phyloP scores from a whole-genome alignment of 1,140 invertebrate species.

The Hycleus phaleratus region DNA sequence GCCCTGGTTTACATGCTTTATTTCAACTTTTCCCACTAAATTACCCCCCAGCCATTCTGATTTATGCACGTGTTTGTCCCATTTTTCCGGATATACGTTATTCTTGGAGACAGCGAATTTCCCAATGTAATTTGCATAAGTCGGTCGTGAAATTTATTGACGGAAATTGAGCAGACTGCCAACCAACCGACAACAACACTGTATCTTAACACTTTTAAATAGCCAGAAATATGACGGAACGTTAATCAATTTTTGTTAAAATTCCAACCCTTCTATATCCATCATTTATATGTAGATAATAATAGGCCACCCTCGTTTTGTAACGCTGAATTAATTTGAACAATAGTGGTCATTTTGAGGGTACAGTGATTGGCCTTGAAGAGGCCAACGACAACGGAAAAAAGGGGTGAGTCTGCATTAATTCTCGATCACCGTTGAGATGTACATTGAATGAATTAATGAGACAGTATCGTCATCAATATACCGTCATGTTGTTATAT shows the following conservation, averaged over 20 bases:
- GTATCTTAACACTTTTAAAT: no score
- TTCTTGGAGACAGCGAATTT: slow-evolving; percentile 3
- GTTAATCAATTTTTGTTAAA: no score
- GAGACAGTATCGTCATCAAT: no score
- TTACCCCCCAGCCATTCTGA: slow-evolving; percentile 11
- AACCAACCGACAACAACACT: no score
- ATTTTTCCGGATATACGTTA: slow-evolving; percentile 18
- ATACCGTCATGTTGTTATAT: neutral
- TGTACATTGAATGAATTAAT: no score
- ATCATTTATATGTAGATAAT: no score
- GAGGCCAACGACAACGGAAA: neutral
- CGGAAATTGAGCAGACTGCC: neutral
- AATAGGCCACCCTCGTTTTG: no score
- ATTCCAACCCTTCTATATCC: no score
- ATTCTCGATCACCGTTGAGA: neutral
- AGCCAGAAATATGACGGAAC: no score
- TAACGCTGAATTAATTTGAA: slow-evolving; percentile 11
- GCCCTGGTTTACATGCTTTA: slow-evolving; percentile 1
- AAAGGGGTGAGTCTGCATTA: slow-evolving; percentile 1
- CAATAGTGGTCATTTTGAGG: slow-evolving; percentile 7
- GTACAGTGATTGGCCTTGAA: neutral
- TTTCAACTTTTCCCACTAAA: slow-evolving; percentile 19
- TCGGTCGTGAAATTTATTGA: slow-evolving; percentile 10
- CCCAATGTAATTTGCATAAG: slow-evolving; percentile 12
- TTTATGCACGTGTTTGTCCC: slow-evolving; percentile 23